phyloP scores from a whole-genome alignment of 2,888 invertebrate genomes.

The Meandrusa payeni region DNA sequence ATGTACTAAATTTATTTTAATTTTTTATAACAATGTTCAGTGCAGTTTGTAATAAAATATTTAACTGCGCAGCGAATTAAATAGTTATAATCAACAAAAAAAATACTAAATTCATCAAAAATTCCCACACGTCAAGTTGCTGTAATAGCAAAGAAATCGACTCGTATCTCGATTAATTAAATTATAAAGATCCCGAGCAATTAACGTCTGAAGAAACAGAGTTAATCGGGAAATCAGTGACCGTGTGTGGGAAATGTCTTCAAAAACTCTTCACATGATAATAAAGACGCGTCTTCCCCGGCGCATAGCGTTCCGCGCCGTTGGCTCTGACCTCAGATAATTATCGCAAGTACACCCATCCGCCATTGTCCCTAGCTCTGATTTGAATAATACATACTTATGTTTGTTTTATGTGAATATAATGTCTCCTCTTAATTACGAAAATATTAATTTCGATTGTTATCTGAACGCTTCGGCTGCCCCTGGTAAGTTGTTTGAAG shows the following conservation, averaged over 20 bases:
- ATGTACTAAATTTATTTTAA: too few relatives aligned
- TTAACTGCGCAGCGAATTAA: neutral
- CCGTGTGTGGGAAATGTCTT: constrained; percentile 75
- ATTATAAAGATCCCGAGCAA: constrained; percentile 58
- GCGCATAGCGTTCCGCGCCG: constrained; percentile 72
- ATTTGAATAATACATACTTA: constrained; percentile 53
- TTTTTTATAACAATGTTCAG: too few relatives aligned
- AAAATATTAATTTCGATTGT: constrained; percentile 14
- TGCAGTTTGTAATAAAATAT: neutral
- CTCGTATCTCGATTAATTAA: constrained; percentile 53
- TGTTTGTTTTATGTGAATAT: constrained; percentile 51
- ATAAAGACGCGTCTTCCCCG: constrained; percentile 63
- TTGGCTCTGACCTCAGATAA: constrained; percentile 70
- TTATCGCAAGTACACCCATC: constrained; percentile 70
- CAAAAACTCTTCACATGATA: constrained; percentile 77
- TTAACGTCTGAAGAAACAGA: constrained; percentile 74
- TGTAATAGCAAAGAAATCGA: constrained; percentile 36
- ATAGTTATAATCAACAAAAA: constrained; percentile 19
- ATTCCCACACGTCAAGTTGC: constrained; percentile 43
- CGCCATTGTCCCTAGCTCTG: constrained; percentile 65
- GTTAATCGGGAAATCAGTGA: constrained; percentile 73
- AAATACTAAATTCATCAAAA: constrained; percentile 29
- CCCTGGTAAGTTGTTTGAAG: neutral
- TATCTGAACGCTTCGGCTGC: constrained; percentile 2
- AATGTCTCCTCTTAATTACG: constrained; percentile 12